These are phyloP conservation scores for Artibeus lituratus DNA, from an alignment of 2,797 vertebrate species.

Conservation along the genomic window DNA sequence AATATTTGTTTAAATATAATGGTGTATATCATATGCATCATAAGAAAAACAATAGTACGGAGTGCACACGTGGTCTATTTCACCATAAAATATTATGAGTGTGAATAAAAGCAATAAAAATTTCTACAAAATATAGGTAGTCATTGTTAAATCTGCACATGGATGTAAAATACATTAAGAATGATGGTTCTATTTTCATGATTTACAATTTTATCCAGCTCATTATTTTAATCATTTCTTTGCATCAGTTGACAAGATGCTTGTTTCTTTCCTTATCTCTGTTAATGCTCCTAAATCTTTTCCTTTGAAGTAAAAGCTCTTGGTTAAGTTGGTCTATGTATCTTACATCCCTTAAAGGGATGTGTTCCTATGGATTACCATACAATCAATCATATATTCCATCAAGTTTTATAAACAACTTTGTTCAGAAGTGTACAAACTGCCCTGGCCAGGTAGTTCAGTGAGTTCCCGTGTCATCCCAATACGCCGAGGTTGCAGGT, in stretches of 20 bases:
- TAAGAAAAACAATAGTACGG: constrained; percentile 31
- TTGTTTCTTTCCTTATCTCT: not conserved
- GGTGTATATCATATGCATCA: not conserved
- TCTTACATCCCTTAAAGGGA: constrained; percentile 32
- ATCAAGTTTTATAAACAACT: not conserved
- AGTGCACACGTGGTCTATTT: not conserved
- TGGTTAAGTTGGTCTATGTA: not conserved
- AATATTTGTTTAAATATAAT: not conserved
- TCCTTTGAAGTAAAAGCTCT: constrained; percentile 35
- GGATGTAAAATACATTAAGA: constrained; percentile 18
- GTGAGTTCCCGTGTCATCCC: not conserved
- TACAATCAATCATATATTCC: not conserved
- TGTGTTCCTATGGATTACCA: not conserved
- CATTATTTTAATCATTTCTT: not conserved
- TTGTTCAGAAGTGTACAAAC: constrained; percentile 16
- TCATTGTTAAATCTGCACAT: constrained; percentile 34
- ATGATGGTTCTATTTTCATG: constrained; percentile 32
- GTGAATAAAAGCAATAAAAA: constrained; percentile 28
- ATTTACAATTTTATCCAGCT: constrained; percentile 47
- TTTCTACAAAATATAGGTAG: not conserved
- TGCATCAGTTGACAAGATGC: constrained; percentile 23
- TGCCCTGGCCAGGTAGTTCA: not conserved
- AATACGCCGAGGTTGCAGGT: not conserved
- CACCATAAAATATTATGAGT: not conserved
- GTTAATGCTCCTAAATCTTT: constrained; percentile 43